phyloP scores from a whole-genome alignment of 2,797 vertebrate species.

The Erpetoichthys calabaricus region DNA sequence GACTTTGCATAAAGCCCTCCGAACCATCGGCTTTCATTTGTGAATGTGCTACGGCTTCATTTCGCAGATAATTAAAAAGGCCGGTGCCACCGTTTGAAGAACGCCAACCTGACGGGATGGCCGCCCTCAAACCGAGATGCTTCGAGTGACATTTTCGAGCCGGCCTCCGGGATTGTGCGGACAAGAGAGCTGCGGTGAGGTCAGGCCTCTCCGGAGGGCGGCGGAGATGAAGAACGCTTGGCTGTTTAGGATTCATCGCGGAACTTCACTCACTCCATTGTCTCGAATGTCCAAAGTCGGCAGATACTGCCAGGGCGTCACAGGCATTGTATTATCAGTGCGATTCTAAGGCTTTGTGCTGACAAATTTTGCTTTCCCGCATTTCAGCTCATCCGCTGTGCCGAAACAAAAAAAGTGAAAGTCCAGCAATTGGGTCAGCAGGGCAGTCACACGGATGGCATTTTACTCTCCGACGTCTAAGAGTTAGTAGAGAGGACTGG shows the following conservation, averaged over 20 bases:
- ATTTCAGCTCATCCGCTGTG: conserved; percentile 80
- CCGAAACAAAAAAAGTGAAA: conserved; percentile 43
- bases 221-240: conserved; percentile 21
- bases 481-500: conserved; percentile 12
- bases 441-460: conserved; percentile 57
- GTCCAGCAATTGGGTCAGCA: conserved; percentile 42
- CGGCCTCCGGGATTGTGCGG: too few species aligned
- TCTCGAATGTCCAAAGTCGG: conserved; percentile 33
- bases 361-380: conserved; percentile 72
- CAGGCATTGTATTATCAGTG: conserved; percentile 72
- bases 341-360: conserved; percentile 86
- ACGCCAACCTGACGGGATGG: too few species aligned
- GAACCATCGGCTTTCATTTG: too few species aligned
- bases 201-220: conserved; percentile 12
- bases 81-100: too few species aligned
- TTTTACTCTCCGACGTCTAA: conserved; percentile 55
- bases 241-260: conserved; percentile 35
- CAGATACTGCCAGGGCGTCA: conserved; percentile 35
- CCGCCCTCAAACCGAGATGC: too few species aligned
- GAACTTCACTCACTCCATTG: conserved; percentile 28
- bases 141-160: too few species aligned
- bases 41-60: too few species aligned
- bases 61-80: too few species aligned
- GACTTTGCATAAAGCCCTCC: too few species aligned
- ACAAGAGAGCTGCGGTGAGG: too few species aligned